Evolutionary conservation across 2,113 vertebrate species (phyloP), one percentile per base, ranked within the genome.

Genomic region (Pterocles burchelli): DNA sequence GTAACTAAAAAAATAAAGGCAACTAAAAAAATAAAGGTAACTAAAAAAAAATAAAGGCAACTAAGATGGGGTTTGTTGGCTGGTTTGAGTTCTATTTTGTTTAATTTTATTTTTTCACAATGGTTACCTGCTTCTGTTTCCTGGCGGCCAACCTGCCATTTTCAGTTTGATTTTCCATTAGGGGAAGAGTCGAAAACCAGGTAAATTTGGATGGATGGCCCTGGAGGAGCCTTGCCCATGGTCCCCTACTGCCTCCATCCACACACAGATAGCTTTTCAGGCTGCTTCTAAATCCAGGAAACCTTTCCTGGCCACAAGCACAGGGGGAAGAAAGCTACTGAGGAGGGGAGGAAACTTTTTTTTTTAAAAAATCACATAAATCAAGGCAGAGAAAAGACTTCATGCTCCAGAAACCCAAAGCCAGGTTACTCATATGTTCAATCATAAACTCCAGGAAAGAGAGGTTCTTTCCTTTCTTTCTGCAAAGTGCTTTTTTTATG

Each of bases 391-490:
- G 45, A 68, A 43, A 75, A 87, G 46, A 83, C 51, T 85, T 93
- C 25, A 86, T 77, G 76, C 51, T 28, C 16, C 85, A 95, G 76
- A 88, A 93, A 96, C 87, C 72, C 57, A 54, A 92, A 71, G 77
- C 94, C 58, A 84, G 46, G 80, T 83, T 95, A 88, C 80, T 91
- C 76, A n/a, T 72, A 84, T n/a, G 25, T 43, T 75, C 89, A 80
- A 17, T 62, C 88, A 90, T 55, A 85, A 96, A 75, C 72, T 54
- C 34, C 86, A 92, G 72, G 91, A 88, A 92, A 63, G 55, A 94
- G 67, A 93, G 19, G 9, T 68, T 68, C 74, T 85, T 71, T 89
- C 63, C 84, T 91, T 83, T 93, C 55, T 77, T 93, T 68, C 79
- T 41, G 71, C 46, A 93, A 94, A 92, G 86, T 49, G 55, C 9